A percentile compares a stretch with the other conserved stretches of the same genome.
Evolutionary conservation across 2,797 vertebrate genomes (phyloP).

Genomic region (Threskiornis aethiopicus): DNA sequence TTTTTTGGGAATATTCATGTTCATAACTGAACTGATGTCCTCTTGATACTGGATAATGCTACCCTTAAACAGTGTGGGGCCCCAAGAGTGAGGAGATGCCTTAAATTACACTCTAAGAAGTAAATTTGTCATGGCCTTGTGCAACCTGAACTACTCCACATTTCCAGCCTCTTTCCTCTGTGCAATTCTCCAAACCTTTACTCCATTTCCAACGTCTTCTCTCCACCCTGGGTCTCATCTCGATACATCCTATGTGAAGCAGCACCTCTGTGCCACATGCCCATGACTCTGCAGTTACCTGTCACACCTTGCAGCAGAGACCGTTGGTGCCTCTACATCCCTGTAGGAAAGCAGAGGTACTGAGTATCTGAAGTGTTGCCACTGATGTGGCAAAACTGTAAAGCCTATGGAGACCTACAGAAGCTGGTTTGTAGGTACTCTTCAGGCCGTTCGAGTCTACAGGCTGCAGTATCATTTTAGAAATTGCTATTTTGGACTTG

Average conservation of each 20-base stretch:
- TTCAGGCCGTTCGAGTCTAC: not conserved
- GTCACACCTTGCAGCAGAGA: not conserved
- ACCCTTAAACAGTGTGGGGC: not conserved
- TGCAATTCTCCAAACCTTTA: not conserved
- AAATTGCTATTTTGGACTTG: not conserved
- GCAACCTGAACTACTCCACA: not conserved
- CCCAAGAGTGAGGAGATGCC: not conserved
- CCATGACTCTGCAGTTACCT: too few species aligned
- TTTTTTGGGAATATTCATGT: not conserved
- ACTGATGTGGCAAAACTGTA: not conserved
- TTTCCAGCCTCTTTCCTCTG: not conserved
- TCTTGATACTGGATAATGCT: not conserved
- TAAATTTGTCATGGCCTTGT: not conserved
- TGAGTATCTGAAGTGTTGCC: not conserved
- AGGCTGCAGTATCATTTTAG: not conserved
- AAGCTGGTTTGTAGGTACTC: not conserved
- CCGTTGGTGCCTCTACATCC: fast-evolving
- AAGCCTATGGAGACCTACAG: not conserved
- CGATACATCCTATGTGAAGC: fast-evolving
- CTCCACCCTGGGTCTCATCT: not conserved
- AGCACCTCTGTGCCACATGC: not conserved
- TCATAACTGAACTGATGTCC: not conserved
- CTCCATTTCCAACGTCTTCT: not conserved
- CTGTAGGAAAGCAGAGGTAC: not conserved
- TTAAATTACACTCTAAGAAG: not conserved